Percentiles rank a stretch among this genome's conserved stretches.
Evolutionary conservation across 2,113 vertebrate species (phyloP).

Genomic region (Brevimyrus niger): DNA sequence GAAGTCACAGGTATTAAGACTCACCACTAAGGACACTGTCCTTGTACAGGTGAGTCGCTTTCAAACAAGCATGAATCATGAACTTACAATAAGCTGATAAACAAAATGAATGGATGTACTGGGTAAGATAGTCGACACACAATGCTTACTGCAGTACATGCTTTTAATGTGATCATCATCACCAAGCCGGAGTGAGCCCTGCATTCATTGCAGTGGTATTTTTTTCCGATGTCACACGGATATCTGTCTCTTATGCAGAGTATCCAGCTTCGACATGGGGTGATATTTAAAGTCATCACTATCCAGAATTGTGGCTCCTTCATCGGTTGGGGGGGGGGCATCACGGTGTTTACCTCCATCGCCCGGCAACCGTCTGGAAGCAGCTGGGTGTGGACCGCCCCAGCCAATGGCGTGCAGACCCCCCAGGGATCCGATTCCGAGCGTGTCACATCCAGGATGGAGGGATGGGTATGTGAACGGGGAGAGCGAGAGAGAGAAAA

Average conservation of each 20-base stretch:
- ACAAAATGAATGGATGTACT: background rate
- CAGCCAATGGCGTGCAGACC: background rate
- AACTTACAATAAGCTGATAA: background rate
- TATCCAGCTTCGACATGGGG: background rate
- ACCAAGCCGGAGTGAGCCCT: background rate
- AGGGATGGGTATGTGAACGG: background rate
- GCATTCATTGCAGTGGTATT: background rate
- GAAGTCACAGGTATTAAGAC: background rate
- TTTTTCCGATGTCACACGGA: background rate
- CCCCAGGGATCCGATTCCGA: background rate
- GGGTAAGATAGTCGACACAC: background rate
- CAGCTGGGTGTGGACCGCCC: background rate
- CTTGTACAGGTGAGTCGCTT: background rate
- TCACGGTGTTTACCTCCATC: background rate
- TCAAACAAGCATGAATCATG: background rate
- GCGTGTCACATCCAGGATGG: background rate
- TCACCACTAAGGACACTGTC: background rate
- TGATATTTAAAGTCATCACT: background rate
- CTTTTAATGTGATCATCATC: background rate
- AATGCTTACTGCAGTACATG: background rate
- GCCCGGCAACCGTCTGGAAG: background rate
- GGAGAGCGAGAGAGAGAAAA: constrained; percentile 18
- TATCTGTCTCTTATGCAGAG: background rate
- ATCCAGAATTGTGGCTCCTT: background rate
- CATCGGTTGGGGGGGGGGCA: background rate